Base-by-base conservation (phyloP, 2,113 vertebrate genomes). In the Limanda limanda region DNA sequence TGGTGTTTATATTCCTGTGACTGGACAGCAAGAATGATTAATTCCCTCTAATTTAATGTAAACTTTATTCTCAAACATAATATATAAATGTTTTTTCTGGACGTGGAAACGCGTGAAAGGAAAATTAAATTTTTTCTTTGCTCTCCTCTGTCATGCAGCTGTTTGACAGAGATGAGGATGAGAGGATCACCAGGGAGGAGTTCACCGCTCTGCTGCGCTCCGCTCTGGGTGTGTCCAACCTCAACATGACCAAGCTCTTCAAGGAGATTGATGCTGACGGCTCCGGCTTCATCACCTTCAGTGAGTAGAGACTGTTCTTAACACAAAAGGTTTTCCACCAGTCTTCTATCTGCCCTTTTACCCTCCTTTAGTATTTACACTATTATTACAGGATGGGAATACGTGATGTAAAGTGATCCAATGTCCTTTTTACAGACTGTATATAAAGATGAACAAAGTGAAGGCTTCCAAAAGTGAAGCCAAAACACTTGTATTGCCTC, bases 111-210 rank as follows among this genome's bases (percentile, higher is more conserved):
- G 18, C 5, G 13, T 48, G 15, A 48, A 18, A 9, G 7, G 20
- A 12, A n/a, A n/a, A 20, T 52, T n/a, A 1, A 52, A 13, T 40
- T 15, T 71, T 35, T 62, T 5, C 3, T 25, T 35, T 59, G 3
- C 24, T 64, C 15, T 74, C 42, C 27, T 0, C 45, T 61, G 18
- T 79, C 57, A 23, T 47, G 68, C 87, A 99, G 98, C 93, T 99
- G 42, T 99, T 99, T 75, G 98, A 99, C 85, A 78, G 90, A 6
- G 98, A 99, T 47, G 93, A 96, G 1, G 98, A 99, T 51, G 95
- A 95, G 74, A 95, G 84, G 65, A 97, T 99, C 85, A 96, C 95
- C 0, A 94, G 94, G 18, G 85, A 95, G 3, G 97, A 99, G 87
- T 99, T 99, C 80, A 91, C 95, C 2, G 87, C 88, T 58, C 92